Evolutionary conservation across 2,113 vertebrate species (phyloP).

Genomic region (Climacteris rufus): DNA sequence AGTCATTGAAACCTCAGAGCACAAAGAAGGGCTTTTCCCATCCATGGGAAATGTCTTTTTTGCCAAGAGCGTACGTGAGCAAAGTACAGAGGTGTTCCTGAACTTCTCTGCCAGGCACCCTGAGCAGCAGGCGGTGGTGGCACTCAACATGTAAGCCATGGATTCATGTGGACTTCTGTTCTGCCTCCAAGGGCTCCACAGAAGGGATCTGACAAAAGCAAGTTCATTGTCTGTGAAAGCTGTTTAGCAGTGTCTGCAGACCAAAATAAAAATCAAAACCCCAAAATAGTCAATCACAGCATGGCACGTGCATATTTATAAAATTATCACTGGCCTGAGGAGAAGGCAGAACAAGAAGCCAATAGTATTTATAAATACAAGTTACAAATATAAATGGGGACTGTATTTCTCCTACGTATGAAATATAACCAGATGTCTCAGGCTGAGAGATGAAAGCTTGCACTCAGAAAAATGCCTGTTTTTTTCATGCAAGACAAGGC

Average conservation of each 20-base stretch:
- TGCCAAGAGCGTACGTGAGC: neutral
- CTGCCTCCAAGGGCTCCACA: neutral
- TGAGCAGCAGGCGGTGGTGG: neutral
- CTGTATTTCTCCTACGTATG: neutral
- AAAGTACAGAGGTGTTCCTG: neutral
- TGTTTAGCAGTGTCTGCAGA: neutral
- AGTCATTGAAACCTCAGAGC: neutral
- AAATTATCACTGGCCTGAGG: neutral
- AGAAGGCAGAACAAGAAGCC: neutral
- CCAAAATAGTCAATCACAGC: neutral
- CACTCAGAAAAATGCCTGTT: neutral
- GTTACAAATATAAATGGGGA: neutral
- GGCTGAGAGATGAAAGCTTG: neutral
- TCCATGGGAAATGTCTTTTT: neutral
- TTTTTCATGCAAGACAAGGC: neutral
- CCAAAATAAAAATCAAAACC: neutral
- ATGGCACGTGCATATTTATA: neutral
- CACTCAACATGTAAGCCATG: neutral
- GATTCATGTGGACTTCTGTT: neutral
- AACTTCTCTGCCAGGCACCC: neutral
- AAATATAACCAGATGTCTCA: neutral
- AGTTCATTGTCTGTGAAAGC: neutral
- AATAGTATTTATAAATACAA: neutral
- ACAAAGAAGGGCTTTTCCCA: neutral
- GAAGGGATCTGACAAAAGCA: neutral